A percentile compares a stretch with the other conserved stretches of the same genome.
Conservation (phyloP, 2,797 vertebrate species). For the Uromys caudimaculatus region DNA sequence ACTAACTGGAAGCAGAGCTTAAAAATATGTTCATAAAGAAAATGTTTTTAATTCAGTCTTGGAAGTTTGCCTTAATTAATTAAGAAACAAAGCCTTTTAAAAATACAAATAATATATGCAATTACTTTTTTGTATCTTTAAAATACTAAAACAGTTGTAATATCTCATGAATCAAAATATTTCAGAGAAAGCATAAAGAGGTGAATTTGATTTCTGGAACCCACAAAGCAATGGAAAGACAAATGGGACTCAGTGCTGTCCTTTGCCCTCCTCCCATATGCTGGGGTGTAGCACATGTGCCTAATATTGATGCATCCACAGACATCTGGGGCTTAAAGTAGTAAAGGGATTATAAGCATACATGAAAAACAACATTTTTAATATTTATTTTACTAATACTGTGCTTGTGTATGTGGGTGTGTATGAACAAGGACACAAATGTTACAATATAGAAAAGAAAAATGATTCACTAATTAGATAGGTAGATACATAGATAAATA, state of each 20-base stretch:
- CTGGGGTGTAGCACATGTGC: not conserved
- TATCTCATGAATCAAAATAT: not conserved
- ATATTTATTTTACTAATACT: not conserved
- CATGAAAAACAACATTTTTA: not conserved
- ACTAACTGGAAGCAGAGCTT: not conserved
- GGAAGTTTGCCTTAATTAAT: not conserved
- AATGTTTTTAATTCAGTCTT: not conserved
- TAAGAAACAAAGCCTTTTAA: not conserved
- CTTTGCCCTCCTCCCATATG: rapidly evolving
- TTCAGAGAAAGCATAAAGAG: not conserved
- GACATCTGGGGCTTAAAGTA: not conserved
- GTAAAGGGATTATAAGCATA: not conserved
- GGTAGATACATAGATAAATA: too few relatives aligned
- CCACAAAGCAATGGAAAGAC: not conserved
- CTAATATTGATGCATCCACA: not conserved
- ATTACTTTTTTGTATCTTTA: not conserved
- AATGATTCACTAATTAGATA: not conserved
- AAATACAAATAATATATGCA: not conserved
- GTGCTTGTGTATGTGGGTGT: not conserved
- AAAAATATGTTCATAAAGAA: not conserved
- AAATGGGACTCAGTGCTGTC: not conserved
- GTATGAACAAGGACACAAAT: not conserved
- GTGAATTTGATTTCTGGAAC: not conserved
- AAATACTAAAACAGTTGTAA: not conserved
- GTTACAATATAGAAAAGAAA: not conserved